Conservation (phyloP, 2,113 vertebrate species). For the Carollia perspicillata region DNA sequence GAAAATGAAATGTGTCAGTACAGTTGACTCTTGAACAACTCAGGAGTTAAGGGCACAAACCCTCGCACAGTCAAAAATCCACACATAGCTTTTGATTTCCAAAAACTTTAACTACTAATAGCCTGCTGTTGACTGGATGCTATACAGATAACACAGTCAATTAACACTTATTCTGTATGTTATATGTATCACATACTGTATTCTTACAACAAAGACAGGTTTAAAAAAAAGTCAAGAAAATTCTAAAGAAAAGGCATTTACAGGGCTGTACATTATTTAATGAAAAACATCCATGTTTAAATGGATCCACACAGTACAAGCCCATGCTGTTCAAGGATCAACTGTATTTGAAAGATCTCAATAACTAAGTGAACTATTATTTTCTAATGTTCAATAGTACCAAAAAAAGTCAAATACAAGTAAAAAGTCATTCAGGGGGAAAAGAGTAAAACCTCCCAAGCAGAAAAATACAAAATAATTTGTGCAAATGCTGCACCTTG, state of each 20-base stretch:
- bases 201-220: not conserved
- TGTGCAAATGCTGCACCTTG: not conserved
- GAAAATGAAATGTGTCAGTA: not conserved
- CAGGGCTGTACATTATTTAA: not conserved
- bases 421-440: not conserved
- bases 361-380: not conserved
- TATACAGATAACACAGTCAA: not conserved
- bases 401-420: not conserved
- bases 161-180: not conserved
- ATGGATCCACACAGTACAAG: not conserved
- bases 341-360: not conserved
- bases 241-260: not conserved
- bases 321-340: not conserved
- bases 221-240: not conserved
- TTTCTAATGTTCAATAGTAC: not conserved
- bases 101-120: not conserved
- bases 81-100: not conserved
- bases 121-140: not conserved
- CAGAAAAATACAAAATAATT: not conserved
- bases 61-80: not conserved
- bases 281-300: not conserved
- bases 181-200: not conserved
- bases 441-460: not conserved
- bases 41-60: not conserved
- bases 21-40: not conserved